These are phyloP conservation scores for Anhinga anhinga DNA, from an alignment of 2,113 vertebrate genomes.

Conservation along the genomic window DNA sequence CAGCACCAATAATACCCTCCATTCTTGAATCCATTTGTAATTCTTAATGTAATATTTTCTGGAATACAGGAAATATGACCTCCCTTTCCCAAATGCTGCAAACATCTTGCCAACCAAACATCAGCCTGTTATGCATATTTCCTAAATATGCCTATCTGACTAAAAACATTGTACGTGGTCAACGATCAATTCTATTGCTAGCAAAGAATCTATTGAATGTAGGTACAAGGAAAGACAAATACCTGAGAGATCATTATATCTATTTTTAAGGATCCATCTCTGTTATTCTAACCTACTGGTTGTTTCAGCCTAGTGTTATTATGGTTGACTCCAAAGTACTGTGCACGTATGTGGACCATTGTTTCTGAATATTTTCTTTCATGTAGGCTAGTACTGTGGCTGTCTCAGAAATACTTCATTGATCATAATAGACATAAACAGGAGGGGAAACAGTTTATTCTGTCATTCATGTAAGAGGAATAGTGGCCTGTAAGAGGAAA, in stretches of 20 bases:
- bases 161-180: neutral
- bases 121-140: neutral
- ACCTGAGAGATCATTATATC: neutral
- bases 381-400: neutral
- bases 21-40: neutral
- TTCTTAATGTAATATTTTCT: neutral
- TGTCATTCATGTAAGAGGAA: neutral
- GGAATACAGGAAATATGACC: neutral
- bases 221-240: neutral
- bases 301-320: neutral
- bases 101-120: neutral
- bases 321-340: neutral
- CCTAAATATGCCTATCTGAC: neutral
- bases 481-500: neutral
- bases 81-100: neutral
- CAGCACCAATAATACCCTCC: neutral
- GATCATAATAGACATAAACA: neutral
- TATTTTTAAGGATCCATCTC: neutral
- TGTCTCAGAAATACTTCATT: neutral
- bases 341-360: accelerated
- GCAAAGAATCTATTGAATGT: neutral
- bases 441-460: neutral
- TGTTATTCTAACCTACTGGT: neutral
- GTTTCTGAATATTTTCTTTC: neutral
- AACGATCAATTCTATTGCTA: neutral